These are phyloP conservation scores for Melinaea marsaeus DNA, from an alignment of 2,888 invertebrate species.

Conservation along the genomic window DNA sequence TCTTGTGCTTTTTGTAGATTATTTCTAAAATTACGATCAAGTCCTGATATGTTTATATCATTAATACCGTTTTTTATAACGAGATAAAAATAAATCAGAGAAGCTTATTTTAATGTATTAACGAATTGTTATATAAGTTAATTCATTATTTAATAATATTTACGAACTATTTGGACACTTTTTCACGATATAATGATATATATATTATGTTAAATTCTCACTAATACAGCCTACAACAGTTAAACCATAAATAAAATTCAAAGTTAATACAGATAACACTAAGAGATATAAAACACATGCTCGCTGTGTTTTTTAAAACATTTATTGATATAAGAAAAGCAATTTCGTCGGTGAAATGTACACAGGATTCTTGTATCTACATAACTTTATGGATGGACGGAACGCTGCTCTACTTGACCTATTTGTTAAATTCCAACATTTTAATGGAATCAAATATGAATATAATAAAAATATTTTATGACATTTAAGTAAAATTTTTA, in stretches of 20 bases:
- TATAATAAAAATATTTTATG: too few species aligned
- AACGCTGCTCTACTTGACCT: slow-evolving; percentile 45
- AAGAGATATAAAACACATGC: slow-evolving; percentile 75
- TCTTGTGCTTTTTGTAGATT: slow-evolving; percentile 23
- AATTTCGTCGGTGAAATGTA: slow-evolving; percentile 69
- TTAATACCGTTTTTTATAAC: slow-evolving; percentile 65
- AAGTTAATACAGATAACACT: slow-evolving; percentile 70
- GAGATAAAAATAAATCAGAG: slow-evolving; percentile 70
- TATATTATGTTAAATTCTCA: too few species aligned
- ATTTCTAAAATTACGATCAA: slow-evolving; percentile 26
- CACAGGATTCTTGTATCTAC: slow-evolving; percentile 53
- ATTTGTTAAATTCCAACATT: background rate
- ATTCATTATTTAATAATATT: too few species aligned
- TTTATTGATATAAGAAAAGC: slow-evolving; percentile 72
- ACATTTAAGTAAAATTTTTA: too few species aligned
- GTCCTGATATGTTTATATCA: slow-evolving; percentile 60
- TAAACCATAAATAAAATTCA: slow-evolving; percentile 15
- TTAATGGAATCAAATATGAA: background rate
- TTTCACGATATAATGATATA: too few species aligned
- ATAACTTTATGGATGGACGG: slow-evolving; percentile 22
- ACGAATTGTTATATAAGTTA: too few species aligned
- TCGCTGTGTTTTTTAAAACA: slow-evolving; percentile 70
- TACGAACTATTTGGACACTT: too few species aligned
- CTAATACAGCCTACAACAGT: background rate
- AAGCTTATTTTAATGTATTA: slow-evolving; percentile 19